Conservation (phyloP, 2,888 invertebrate genomes). For the Seira ritae region DNA sequence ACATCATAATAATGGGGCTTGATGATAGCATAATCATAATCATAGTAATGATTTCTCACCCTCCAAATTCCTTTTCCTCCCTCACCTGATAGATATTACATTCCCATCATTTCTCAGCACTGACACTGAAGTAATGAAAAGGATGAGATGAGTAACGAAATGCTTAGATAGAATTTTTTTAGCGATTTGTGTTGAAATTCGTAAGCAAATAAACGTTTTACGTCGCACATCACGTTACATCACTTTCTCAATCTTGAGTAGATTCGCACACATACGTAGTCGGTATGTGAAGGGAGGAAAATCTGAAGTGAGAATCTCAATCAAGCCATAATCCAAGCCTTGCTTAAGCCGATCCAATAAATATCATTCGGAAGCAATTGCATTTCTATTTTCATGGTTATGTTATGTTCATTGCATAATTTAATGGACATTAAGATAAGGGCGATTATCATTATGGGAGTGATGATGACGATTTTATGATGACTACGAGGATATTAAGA, state of each 20-base stretch:
- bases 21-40: constrained; percentile 46
- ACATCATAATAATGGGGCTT: not conserved
- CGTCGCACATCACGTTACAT: not conserved
- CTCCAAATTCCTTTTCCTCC: constrained; percentile 43
- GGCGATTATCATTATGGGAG: constrained; percentile 38
- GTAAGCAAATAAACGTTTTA: constrained; percentile 45
- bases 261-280: not conserved
- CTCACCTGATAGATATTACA: constrained; percentile 38
- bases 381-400: constrained; percentile 50
- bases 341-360: constrained; percentile 40
- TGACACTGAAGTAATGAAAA: not conserved
- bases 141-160: no score
- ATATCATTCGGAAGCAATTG: constrained; percentile 62
- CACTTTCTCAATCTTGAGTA: not conserved
- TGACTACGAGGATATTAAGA: constrained; percentile 50
- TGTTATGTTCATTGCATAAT: constrained; percentile 59
- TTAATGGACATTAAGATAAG: constrained; percentile 61
- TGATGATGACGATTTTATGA: constrained; percentile 42
- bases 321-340: no score
- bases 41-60: constrained; percentile 45
- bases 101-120: not conserved
- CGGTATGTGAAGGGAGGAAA: no score
- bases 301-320: no score
- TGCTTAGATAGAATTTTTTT: no score
- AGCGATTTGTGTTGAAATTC: constrained; percentile 25